phyloP scores from a whole-genome alignment of 1,140 invertebrate genomes.

The Marisa cornuarietis region DNA sequence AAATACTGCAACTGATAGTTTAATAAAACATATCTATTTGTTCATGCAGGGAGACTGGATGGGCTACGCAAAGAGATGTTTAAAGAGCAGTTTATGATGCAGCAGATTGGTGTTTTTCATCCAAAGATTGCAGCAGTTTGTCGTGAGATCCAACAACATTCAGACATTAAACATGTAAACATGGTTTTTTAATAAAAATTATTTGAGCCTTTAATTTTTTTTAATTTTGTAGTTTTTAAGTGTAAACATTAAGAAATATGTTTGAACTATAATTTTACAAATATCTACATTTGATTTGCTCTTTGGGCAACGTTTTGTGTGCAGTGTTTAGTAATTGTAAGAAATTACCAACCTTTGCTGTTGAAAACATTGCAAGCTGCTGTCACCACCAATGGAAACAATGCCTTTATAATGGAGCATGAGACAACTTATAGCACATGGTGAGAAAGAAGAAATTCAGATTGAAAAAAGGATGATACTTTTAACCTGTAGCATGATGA shows the following conservation, averaged over 20 bases:
- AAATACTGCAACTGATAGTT: too few relatives aligned
- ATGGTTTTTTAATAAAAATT: background rate
- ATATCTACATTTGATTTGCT: background rate
- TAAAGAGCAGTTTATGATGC: constrained; percentile 13
- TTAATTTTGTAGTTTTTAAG: background rate
- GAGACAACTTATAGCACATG: too few relatives aligned
- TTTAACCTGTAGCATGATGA: too few relatives aligned
- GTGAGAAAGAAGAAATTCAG: too few relatives aligned
- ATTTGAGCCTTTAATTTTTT: background rate
- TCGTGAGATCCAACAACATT: constrained; percentile 20
- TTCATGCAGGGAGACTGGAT: background rate
- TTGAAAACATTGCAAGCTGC: constrained; percentile 9
- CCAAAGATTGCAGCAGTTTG: constrained; percentile 25
- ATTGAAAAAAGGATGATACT: too few relatives aligned
- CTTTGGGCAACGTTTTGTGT: background rate
- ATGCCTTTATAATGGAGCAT: background rate
- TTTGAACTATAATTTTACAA: background rate
- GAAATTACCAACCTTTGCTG: constrained; percentile 3
- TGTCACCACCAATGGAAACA: constrained; percentile 6
- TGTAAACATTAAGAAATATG: background rate
- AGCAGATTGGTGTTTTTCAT: constrained; percentile 14
- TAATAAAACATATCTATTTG: background rate
- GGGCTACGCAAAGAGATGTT: constrained; percentile 22
- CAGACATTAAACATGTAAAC: background rate
- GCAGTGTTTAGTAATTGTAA: constrained; percentile 5